Percentiles rank a stretch among this genome's conserved stretches.
Evolutionary conservation across 2,888 invertebrate species (phyloP).

Genomic region (Drosophila nr. perissopoda): DNA sequence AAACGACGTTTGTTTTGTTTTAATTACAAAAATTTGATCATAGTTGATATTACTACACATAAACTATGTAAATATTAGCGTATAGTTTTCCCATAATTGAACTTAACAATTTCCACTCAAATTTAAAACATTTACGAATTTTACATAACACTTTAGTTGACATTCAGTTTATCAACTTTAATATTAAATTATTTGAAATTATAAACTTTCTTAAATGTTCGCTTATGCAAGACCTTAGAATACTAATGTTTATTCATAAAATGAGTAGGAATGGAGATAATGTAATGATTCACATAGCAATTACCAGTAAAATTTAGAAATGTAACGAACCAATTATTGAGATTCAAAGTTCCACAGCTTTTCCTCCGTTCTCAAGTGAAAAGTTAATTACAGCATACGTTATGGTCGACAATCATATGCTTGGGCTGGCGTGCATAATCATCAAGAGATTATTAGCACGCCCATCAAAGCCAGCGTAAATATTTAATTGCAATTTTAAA

Average conservation of each 20-base stretch:
- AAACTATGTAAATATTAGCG: neutral
- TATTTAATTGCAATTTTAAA: conserved; percentile 66
- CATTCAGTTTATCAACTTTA: neutral
- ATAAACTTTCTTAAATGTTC: neutral
- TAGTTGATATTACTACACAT: neutral
- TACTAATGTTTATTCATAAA: too few relatives aligned
- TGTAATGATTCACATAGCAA: neutral
- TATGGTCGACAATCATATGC: neutral
- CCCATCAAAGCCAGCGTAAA: conserved; percentile 44
- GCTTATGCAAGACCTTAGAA: too few relatives aligned
- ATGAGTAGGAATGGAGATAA: too few relatives aligned
- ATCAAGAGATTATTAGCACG: conserved; percentile 16
- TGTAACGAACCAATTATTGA: neutral
- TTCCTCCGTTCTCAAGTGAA: neutral
- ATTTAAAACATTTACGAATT: neutral
- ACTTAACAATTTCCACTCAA: neutral
- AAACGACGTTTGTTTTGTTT: neutral
- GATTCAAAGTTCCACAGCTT: neutral
- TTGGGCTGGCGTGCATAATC: conserved; percentile 10
- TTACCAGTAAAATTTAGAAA: neutral
- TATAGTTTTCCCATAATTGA: neutral
- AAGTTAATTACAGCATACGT: conserved; percentile 4
- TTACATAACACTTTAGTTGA: too few relatives aligned
- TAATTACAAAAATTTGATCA: neutral
- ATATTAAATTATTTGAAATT: neutral